A percentile compares a stretch with the other conserved stretches of the same genome.
Conservation (phyloP, 2,888 invertebrate genomes). For the Cenopis cana region DNA sequence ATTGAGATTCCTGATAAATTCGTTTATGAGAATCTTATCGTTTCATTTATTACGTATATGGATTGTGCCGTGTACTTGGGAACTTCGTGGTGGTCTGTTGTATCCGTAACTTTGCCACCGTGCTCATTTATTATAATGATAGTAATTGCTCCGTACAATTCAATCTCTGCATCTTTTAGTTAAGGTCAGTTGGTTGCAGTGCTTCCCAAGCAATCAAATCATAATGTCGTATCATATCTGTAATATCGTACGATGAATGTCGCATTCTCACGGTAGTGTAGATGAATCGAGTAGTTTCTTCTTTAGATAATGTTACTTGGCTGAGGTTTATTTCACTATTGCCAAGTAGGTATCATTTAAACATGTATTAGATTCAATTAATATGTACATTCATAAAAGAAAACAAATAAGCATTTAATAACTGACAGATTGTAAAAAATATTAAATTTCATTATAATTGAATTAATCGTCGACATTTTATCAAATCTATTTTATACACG, state of each 20-base stretch:
- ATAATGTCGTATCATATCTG: constrained; percentile 36
- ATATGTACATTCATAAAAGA: too few relatives aligned
- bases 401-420: background rate
- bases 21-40: constrained; percentile 28
- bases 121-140: constrained; percentile 40
- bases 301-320: background rate
- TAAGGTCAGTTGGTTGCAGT: constrained; percentile 34
- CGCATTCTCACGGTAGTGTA: constrained; percentile 19
- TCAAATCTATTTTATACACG: background rate
- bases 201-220: constrained; percentile 37
- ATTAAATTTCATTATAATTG: constrained; percentile 4
- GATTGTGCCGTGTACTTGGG: constrained; percentile 35
- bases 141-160: constrained; percentile 42
- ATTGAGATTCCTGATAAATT: constrained; percentile 14
- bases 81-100: constrained; percentile 37
- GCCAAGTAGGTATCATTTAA: background rate
- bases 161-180: constrained; percentile 39
- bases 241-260: constrained; percentile 28
- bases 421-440: background rate
- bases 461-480: constrained; percentile 1
- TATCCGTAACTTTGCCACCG: constrained; percentile 27
- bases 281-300: background rate
- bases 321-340: background rate
- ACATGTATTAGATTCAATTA: too few relatives aligned
- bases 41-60: constrained; percentile 26